Base-by-base conservation (phyloP, 37 sponge, comb jelly and placozoan species). In the Lycopodina hypogea region DNA sequence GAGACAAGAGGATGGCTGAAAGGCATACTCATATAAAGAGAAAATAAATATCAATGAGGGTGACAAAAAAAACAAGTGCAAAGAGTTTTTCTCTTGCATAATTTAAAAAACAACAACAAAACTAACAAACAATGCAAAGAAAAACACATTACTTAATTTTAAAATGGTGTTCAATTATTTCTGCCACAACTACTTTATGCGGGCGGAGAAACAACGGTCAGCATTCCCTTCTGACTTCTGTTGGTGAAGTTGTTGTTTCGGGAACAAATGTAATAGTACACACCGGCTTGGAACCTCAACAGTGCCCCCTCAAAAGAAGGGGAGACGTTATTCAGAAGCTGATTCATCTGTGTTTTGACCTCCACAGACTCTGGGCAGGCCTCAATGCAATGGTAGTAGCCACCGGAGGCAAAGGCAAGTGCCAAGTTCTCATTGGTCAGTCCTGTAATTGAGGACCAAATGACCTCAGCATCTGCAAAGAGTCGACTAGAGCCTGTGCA, bases 211-310 rank as follows among this genome's bases (percentile, higher is more conserved):
- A 4, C 41, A 1, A 93, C 94, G 0, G 75, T 82, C 22, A 98
- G 70, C 32, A 55, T 66, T 39, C 99, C 99, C 86, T 98, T 98
- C 86, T 98, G 99, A 66, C 94, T 93, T 8, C 99, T 80, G 93
- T 98, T 98, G 50, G 94, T 92, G 72, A 98, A 98, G 84, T 98
- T 98, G 85, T 98, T 98, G 89, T 98, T 98, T 42, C 99, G 37
- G 14, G 94, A 87, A 68, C 90, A 93, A 69, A 98, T 91, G 86
- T 98, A 98, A 75, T 96, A 71, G 76, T 90, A 98, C 14, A 76
- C 78, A 17, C 63, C 81, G 7, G 71, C 28, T 14, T 51, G 21
- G 77, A 96, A 91, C 53, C 76, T 62, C 69, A 98, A 79, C 26
- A 98, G 79, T 26, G 89, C 79, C 4, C 96, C 99, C 21, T 81